Evolutionary conservation across 1,140 invertebrate species (phyloP).

Genomic region (Pomacea maculata): DNA sequence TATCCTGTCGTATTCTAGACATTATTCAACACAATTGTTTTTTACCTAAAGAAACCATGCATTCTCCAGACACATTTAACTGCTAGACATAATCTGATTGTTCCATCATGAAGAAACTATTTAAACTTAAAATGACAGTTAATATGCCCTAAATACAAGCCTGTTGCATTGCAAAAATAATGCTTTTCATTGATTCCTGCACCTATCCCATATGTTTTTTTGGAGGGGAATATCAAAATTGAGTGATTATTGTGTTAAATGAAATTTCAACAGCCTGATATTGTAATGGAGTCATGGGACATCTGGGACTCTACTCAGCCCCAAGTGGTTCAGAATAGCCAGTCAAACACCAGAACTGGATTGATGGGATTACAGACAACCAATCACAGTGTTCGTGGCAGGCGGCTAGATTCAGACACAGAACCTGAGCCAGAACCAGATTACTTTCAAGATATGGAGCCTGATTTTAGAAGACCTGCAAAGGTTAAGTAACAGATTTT

Average conservation of each 20-base stretch:
- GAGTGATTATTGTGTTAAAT: neutral
- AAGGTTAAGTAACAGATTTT: slow-evolving; percentile 29
- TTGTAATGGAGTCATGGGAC: slow-evolving; percentile 27
- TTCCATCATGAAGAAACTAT: too few species aligned
- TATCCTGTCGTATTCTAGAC: too few species aligned
- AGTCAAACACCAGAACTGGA: neutral
- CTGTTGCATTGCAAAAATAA: too few species aligned
- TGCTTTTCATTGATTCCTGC: too few species aligned
- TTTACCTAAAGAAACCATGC: too few species aligned
- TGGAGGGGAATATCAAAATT: too few species aligned
- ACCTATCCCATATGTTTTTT: too few species aligned
- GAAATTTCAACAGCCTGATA: neutral
- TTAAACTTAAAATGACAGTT: too few species aligned
- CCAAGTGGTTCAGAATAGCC: neutral
- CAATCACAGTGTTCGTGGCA: slow-evolving; percentile 8
- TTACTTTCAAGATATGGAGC: slow-evolving; percentile 44
- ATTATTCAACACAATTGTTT: too few species aligned
- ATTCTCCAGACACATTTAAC: too few species aligned
- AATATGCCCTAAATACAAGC: too few species aligned
- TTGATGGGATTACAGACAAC: neutral
- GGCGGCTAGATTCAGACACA: neutral
- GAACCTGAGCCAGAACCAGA: slow-evolving; percentile 39
- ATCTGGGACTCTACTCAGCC: slow-evolving; percentile 8
- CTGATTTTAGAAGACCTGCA: slow-evolving; percentile 36
- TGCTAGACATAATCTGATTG: too few species aligned